These are phyloP conservation scores for Sebastes oblongus DNA, from an alignment of 2,797 vertebrate species.

Conservation along the genomic window DNA sequence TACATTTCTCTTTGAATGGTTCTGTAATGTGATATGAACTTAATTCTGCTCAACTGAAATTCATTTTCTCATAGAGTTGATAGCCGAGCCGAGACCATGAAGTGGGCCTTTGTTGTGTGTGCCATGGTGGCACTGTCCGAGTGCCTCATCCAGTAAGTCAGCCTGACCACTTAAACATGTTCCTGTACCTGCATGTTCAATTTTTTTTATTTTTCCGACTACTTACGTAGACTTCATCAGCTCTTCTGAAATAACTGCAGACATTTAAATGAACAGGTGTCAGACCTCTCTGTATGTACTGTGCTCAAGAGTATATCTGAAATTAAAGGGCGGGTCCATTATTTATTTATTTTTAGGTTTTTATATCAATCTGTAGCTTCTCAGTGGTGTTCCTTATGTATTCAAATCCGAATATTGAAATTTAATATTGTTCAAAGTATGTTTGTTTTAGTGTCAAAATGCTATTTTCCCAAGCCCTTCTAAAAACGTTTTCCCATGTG, in stretches of 20 bases:
- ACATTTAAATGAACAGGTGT: not conserved
- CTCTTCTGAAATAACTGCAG: not conserved
- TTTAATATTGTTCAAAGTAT: too few species aligned
- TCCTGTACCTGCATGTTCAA: not conserved
- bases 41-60: not conserved
- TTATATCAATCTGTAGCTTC: too few species aligned
- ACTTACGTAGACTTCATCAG: not conserved
- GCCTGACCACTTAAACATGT: not conserved
- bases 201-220: not conserved
- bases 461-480: too few species aligned
- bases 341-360: too few species aligned
- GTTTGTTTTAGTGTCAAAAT: too few species aligned
- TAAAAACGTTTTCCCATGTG: too few species aligned
- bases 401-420: too few species aligned
- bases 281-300: not conserved
- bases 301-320: not conserved
- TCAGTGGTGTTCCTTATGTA: too few species aligned
- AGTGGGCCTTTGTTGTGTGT: constrained; percentile 60
- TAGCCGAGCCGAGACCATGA: constrained; percentile 46
- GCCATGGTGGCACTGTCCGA: constrained; percentile 66
- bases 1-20: not conserved
- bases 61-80: not conserved
- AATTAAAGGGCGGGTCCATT: too few species aligned
- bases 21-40: not conserved
- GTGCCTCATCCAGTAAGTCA: constrained; percentile 60